Evolutionary conservation across 2,113 vertebrate genomes (phyloP), one percentile per base, ranked within the genome.

Genomic region (Willisornis vidua): DNA sequence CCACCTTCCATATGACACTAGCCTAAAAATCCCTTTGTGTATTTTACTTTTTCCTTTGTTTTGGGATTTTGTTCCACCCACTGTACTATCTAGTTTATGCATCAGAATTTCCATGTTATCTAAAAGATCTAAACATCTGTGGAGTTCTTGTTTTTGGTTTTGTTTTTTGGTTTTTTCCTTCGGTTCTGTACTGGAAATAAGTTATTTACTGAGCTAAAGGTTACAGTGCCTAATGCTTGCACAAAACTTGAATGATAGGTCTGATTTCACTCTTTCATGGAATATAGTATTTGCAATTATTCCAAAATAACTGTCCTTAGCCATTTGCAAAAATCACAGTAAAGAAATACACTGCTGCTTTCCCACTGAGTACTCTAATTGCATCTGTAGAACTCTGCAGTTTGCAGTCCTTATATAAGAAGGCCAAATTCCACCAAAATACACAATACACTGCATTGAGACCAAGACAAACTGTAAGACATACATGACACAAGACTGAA

Each of bases 121-220:
- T 54, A 12, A 74, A 85, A 78, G n/a, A 68, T 43, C 15, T 65
- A 85, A 94, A 80, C 37, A 74, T 76, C 31, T 58, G 46, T 4
- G 18, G 28, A 29, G 17, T 54, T 52, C 15, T 52, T 52, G 14
- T 25, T 17, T 54, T 16, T 23, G 22, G 19, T 49, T 29, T 55
- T 55, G 29, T 54, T 12, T 12, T n/a, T n/a, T n/a, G 12, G 4
- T 4, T 20, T 3, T 49, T 49, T 23, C 3, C 0, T 13, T 26
- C 22, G 61, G 2, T 3, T 54, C 7, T 62, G 6, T 23, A 8
- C 5, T 45, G 8, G 31, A 66, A 88, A 54, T 12, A 45, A 88
- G 8, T 51, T 85, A 67, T 65, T 85, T 75, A 57, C 48, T 59
- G 12, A 63, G 59, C 7, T 63, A 49, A 87, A 67, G 10, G 7